These are phyloP conservation scores for Alosa sapidissima DNA, from an alignment of 2,797 vertebrate species.

Conservation along the genomic window DNA sequence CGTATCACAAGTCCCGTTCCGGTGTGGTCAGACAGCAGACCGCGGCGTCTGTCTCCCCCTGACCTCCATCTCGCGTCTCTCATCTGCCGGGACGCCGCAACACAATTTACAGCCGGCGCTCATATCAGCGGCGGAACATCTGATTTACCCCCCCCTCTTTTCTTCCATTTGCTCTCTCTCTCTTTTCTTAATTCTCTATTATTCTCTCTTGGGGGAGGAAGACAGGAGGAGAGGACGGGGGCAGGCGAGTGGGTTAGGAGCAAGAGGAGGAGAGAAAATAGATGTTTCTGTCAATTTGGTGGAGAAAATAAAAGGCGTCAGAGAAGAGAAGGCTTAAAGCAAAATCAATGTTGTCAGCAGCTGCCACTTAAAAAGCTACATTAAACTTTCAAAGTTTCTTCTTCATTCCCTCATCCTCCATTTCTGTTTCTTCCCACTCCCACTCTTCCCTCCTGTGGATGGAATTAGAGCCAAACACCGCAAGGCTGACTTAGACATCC, in stretches of 20 bases:
- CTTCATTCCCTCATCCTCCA: background rate
- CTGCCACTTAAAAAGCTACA: slow-evolving; percentile 72
- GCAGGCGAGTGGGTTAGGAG: slow-evolving; percentile 31
- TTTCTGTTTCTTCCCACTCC: background rate
- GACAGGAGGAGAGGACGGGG: slow-evolving; percentile 63
- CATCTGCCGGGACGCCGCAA: background rate
- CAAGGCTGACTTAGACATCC: slow-evolving; percentile 53
- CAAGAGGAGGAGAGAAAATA: slow-evolving; percentile 56
- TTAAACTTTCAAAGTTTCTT: slow-evolving; percentile 73
- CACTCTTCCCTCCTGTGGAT: slow-evolving; percentile 57
- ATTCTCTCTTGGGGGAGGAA: slow-evolving; percentile 21
- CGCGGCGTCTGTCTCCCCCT: background rate
- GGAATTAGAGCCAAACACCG: slow-evolving; percentile 74
- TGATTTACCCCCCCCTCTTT: slow-evolving; percentile 28
- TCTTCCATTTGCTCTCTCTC: slow-evolving; percentile 11
- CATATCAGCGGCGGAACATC: slow-evolving; percentile 34
- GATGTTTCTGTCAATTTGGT: slow-evolving; percentile 74
- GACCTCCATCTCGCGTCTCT: slow-evolving; percentile 5
- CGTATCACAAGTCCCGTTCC: background rate
- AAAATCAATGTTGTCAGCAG: slow-evolving; percentile 77
- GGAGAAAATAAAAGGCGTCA: slow-evolving; percentile 69
- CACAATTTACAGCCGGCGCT: slow-evolving; percentile 29
- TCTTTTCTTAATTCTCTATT: slow-evolving; percentile 43
- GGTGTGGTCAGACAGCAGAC: background rate
- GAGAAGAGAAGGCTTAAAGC: slow-evolving; percentile 69